Evolutionary conservation across 2,797 vertebrate species (phyloP).

Genomic region (Ctenopoma multispine): DNA sequence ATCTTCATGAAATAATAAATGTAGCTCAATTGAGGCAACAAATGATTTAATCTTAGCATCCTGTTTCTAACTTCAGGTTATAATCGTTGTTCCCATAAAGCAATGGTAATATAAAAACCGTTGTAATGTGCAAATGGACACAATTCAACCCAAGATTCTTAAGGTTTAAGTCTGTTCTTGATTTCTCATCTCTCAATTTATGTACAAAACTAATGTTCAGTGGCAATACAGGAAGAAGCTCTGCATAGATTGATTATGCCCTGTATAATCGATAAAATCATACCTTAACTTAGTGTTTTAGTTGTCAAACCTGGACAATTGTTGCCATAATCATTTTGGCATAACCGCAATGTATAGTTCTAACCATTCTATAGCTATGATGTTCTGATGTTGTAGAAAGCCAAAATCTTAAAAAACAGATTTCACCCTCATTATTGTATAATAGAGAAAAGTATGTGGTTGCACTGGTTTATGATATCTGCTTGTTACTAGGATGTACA

Average conservation of each 20-base stretch:
- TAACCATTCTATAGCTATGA: no score
- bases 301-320: no score
- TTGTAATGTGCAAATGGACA: background rate
- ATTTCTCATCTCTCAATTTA: background rate
- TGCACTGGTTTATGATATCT: background rate
- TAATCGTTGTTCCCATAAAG: constrained; percentile 2
- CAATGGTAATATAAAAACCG: constrained; percentile 1
- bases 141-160: background rate
- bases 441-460: no score
- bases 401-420: no score
- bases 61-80: constrained; percentile 1
- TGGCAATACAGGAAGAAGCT: no score
- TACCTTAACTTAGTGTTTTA: no score
- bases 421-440: no score
- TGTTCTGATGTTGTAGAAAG: no score
- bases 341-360: no score
- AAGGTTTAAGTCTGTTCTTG: no score
- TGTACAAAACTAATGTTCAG: background rate
- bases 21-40: constrained; percentile 2
- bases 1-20: constrained; percentile 13
- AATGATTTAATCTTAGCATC: constrained; percentile 22
- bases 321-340: no score
- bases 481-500: background rate
- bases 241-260: background rate
- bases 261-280: no score